Evolutionary conservation across 1,140 invertebrate species (phyloP).

Genomic region (Trachymyrmex cornetzi): DNA sequence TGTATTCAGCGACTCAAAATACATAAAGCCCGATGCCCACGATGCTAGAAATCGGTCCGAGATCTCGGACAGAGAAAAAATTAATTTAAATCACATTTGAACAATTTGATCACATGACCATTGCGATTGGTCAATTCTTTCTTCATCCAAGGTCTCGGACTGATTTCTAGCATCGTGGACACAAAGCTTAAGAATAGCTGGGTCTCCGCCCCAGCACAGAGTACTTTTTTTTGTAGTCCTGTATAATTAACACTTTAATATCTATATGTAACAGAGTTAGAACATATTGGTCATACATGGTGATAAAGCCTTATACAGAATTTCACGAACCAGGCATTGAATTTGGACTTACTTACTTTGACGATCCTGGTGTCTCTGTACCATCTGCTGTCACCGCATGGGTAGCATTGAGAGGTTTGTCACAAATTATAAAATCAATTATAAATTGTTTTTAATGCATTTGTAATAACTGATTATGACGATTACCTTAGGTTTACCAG

Average conservation of each 20-base stretch:
- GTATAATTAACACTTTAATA: constrained; percentile 59
- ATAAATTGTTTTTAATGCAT: background rate
- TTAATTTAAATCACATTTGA: no score
- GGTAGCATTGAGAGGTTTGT: constrained; percentile 87
- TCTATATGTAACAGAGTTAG: constrained; percentile 87
- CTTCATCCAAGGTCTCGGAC: no score
- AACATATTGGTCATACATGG: constrained; percentile 95
- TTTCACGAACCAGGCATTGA: constrained; percentile 92
- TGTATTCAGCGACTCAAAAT: no score
- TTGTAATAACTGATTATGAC: constrained; percentile 30
- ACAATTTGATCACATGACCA: no score
- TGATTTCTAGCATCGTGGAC: no score
- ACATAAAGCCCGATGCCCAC: no score
- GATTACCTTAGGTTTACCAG: constrained; percentile 83
- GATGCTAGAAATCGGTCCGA: no score
- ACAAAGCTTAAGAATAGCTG: no score
- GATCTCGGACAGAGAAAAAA: no score
- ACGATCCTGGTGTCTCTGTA: constrained; percentile 93
- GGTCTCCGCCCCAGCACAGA: no score
- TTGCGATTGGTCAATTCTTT: no score
- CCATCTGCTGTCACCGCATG: constrained; percentile 89
- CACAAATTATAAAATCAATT: background rate
- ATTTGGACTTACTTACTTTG: constrained; percentile 95
- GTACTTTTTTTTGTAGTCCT: no score
- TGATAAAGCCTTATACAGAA: constrained; percentile 91